Conservation (phyloP, 2,113 vertebrate species). For the Menura novaehollandiae region DNA sequence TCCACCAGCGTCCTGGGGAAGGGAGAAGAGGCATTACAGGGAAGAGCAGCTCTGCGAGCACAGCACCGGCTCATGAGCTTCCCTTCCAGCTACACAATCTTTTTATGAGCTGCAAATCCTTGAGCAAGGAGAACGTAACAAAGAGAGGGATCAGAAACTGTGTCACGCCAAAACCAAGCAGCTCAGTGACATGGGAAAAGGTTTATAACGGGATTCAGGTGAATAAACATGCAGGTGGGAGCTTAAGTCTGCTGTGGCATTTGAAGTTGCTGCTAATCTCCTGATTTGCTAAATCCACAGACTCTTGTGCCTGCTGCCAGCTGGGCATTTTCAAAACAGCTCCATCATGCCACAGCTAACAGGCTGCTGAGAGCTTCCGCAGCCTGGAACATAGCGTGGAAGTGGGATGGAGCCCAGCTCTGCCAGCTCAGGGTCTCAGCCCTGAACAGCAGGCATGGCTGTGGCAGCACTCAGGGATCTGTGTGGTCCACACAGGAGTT, state of each 20-base stretch:
- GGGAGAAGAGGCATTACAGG: not conserved
- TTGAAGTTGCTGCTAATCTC: not conserved
- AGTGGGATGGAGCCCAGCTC: not conserved
- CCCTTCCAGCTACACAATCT: not conserved
- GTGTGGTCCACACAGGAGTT: rapidly evolving
- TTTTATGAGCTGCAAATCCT: conserved; percentile 5
- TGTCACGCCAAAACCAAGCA: not conserved
- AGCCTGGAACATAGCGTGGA: not conserved
- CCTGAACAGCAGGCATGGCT: rapidly evolving
- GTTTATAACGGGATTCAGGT: not conserved
- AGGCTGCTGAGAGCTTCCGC: rapidly evolving
- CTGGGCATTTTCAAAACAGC: not conserved
- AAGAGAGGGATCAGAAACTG: not conserved
- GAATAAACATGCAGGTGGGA: not conserved
- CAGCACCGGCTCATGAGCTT: not conserved
- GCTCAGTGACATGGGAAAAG: not conserved
- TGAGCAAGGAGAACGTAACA: not conserved
- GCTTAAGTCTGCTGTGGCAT: not conserved
- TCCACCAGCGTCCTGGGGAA: conserved; percentile 78
- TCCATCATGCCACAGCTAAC: not conserved
- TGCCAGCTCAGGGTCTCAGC: not conserved
- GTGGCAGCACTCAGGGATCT: not conserved
- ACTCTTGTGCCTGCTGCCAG: not conserved
- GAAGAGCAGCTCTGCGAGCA: rapidly evolving
- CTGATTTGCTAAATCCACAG: not conserved